Evolutionary conservation across 2,113 vertebrate genomes (phyloP).

Genomic region (Pygoscelis antarcticus): DNA sequence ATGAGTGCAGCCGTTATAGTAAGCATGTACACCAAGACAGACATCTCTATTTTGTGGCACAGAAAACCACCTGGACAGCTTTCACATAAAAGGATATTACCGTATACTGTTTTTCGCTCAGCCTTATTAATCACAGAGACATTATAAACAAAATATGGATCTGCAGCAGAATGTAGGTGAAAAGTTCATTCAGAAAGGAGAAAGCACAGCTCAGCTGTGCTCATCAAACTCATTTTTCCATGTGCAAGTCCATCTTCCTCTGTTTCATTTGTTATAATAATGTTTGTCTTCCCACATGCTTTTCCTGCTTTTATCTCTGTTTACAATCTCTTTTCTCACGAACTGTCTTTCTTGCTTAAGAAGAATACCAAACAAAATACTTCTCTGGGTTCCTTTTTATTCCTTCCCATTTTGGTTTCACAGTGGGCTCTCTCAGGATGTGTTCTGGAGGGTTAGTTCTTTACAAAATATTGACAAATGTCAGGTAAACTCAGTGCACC

Average conservation of each 20-base stretch:
- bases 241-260: not conserved
- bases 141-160: conserved; percentile 6
- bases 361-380: not conserved
- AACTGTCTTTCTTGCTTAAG: conserved; percentile 2
- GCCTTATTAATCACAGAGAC: not conserved
- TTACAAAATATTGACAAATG: not conserved
- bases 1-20: not conserved
- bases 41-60: not conserved
- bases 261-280: not conserved
- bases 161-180: not conserved
- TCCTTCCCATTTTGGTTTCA: not conserved
- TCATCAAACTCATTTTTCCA: conserved; percentile 9
- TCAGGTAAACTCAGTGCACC: not conserved
- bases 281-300: not conserved
- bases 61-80: not conserved
- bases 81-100: not conserved
- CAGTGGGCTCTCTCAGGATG: not conserved
- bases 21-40: not conserved
- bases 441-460: not conserved
- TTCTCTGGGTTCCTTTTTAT: not conserved
- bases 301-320: not conserved
- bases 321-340: conserved; percentile 6
- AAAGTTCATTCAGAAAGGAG: not conserved
- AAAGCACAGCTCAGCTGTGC: not conserved
- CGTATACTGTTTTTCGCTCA: not conserved